phyloP scores from a whole-genome alignment of 2,113 vertebrate genomes.

The Prunella himalayana region DNA sequence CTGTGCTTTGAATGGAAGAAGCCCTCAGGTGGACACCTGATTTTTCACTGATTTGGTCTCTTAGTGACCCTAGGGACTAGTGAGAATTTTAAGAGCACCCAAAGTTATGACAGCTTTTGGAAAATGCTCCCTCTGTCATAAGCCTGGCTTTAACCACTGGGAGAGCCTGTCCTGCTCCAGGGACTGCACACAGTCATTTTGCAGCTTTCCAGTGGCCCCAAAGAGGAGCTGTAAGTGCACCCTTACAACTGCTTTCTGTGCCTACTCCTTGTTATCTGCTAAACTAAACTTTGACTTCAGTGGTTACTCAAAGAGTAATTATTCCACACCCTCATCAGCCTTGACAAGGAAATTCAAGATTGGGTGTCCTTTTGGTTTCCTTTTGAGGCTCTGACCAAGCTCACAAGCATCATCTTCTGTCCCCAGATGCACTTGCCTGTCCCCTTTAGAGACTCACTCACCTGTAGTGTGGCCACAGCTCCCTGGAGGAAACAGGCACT shows the following conservation, averaged over 20 bases:
- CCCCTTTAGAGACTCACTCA: neutral
- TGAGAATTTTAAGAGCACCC: neutral
- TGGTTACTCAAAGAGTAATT: neutral
- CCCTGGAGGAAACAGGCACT: neutral
- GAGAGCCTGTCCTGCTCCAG: neutral
- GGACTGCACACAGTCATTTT: accelerated
- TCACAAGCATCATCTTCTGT: neutral
- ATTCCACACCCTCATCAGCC: neutral
- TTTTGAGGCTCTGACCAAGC: neutral
- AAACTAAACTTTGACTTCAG: neutral
- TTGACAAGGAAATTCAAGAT: neutral
- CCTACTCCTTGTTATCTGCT: neutral
- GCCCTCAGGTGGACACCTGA: neutral
- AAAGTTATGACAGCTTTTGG: neutral
- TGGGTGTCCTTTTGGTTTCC: neutral
- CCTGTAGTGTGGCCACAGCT: neutral
- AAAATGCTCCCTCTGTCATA: neutral
- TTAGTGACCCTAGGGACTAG: neutral
- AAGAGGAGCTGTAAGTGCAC: neutral
- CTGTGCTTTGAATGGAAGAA: neutral
- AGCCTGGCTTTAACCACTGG: neutral
- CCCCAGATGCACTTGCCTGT: neutral
- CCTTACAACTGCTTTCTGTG: neutral
- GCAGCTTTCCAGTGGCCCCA: neutral
- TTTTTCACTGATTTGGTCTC: neutral